These are phyloP conservation scores for Diadophis punctatus DNA, from an alignment of 2,113 vertebrate genomes.

Conservation along the genomic window DNA sequence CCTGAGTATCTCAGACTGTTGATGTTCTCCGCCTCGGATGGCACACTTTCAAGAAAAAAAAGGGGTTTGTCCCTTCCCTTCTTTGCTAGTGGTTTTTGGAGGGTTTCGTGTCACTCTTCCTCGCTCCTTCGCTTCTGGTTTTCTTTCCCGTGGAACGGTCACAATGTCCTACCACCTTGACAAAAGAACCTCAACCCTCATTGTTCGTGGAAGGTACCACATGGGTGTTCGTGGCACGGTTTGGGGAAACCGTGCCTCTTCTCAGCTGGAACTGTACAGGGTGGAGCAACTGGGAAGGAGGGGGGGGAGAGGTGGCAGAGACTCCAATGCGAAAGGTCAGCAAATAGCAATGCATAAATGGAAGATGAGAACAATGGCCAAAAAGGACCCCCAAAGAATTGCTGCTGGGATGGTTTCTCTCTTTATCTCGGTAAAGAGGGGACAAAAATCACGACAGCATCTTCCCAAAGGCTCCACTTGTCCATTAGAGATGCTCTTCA, in stretches of 20 bases:
- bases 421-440: conserved; percentile 38
- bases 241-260: conserved; percentile 28
- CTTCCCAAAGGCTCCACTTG: conserved; percentile 26
- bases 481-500: conserved; percentile 39
- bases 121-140: conserved; percentile 44
- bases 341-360: not conserved
- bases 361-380: conserved; percentile 47
- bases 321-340: conserved; percentile 62
- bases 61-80: conserved; percentile 31
- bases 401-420: conserved; percentile 46
- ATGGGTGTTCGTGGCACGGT: not conserved
- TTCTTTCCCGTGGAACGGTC: conserved; percentile 50
- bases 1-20: conserved; percentile 29
- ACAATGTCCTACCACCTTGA: conserved; percentile 53
- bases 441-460: conserved; percentile 48
- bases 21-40: conserved; percentile 44
- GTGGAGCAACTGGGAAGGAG: conserved; percentile 8
- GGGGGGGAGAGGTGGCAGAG: conserved; percentile 10
- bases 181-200: conserved; percentile 50
- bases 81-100: conserved; percentile 39
- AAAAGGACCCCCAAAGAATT: conserved; percentile 46
- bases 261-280: conserved; percentile 45
- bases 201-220: conserved; percentile 46
- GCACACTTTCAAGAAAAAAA: not conserved
- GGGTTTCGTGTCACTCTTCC: conserved; percentile 49